Conservation (phyloP, 1,140 invertebrate species). For the Bradynema listronoti region DNA sequence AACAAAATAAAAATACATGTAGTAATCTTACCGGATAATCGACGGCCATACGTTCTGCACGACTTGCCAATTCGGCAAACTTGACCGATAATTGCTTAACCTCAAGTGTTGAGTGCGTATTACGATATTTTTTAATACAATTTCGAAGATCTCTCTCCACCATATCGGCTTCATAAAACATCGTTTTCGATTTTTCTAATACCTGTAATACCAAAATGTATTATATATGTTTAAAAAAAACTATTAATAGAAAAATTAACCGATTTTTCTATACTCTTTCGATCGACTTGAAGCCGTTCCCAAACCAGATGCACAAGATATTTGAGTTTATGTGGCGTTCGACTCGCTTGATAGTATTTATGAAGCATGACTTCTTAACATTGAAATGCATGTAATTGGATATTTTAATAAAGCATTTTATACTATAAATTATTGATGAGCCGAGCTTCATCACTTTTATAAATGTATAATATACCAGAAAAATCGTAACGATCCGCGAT, state of each 20-base stretch:
- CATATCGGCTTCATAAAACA: slow-evolving; percentile 32
- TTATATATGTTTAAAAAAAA: background rate
- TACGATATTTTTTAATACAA: slow-evolving; percentile 28
- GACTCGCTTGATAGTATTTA: slow-evolving; percentile 34
- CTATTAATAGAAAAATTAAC: slow-evolving; percentile 5
- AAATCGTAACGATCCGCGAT: slow-evolving; percentile 23
- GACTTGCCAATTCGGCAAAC: slow-evolving; percentile 17
- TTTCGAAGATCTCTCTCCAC: slow-evolving; percentile 21
- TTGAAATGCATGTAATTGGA: slow-evolving; percentile 13
- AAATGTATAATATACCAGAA: slow-evolving; percentile 16
- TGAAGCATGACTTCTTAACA: slow-evolving; percentile 32
- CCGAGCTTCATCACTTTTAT: no score
- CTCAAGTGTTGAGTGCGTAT: slow-evolving; percentile 26
- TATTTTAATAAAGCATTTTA: background rate
- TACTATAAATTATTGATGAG: no score
- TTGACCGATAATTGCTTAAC: slow-evolving; percentile 19
- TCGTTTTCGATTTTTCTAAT: slow-evolving; percentile 21
- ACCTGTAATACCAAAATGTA: slow-evolving; percentile 19
- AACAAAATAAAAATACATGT: background rate
- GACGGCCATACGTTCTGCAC: slow-evolving; percentile 1
- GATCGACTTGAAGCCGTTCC: slow-evolving; percentile 28
- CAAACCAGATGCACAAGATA: slow-evolving; percentile 26
- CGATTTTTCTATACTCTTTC: slow-evolving; percentile 22
- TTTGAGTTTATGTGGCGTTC: slow-evolving; percentile 1
- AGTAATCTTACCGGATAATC: slow-evolving; percentile 26